Conservation (phyloP, 1,140 invertebrate species). For the Apis florea region DNA sequence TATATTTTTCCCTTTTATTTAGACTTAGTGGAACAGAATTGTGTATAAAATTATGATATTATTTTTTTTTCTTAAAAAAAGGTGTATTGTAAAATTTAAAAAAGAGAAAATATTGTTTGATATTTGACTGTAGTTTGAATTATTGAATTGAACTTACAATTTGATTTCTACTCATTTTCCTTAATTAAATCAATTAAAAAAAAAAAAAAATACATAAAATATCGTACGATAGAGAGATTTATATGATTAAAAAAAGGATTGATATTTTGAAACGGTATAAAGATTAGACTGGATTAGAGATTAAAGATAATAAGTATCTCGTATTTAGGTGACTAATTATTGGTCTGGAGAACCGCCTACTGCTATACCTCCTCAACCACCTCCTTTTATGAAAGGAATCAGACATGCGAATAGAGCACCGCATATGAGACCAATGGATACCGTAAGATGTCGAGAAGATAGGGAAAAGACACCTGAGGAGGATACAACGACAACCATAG, state of each 20-base stretch:
- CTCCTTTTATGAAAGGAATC: slow-evolving; percentile 75
- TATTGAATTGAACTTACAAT: slow-evolving; percentile 24
- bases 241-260: not conserved
- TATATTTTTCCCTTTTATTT: not conserved
- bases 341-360: slow-evolving; percentile 76
- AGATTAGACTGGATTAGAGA: not conserved
- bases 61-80: not conserved
- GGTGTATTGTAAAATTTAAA: not conserved
- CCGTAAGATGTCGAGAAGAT: slow-evolving; percentile 72
- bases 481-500: slow-evolving; percentile 76
- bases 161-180: slow-evolving; percentile 9
- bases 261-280: not conserved
- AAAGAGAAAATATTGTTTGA: slow-evolving; percentile 8
- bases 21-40: not conserved
- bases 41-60: not conserved
- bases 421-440: slow-evolving; percentile 70
- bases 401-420: slow-evolving; percentile 67
- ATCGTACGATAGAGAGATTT: not conserved
- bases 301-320: slow-evolving; percentile 28
- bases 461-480: slow-evolving; percentile 78
- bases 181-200: too few species aligned
- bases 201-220: too few species aligned
- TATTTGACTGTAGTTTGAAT: slow-evolving; percentile 32
- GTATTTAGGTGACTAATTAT: slow-evolving; percentile 70
- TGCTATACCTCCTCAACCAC: slow-evolving; percentile 65